Evolutionary conservation across 2,888 invertebrate genomes (phyloP).

Genomic region (Macrophya alboannulata): DNA sequence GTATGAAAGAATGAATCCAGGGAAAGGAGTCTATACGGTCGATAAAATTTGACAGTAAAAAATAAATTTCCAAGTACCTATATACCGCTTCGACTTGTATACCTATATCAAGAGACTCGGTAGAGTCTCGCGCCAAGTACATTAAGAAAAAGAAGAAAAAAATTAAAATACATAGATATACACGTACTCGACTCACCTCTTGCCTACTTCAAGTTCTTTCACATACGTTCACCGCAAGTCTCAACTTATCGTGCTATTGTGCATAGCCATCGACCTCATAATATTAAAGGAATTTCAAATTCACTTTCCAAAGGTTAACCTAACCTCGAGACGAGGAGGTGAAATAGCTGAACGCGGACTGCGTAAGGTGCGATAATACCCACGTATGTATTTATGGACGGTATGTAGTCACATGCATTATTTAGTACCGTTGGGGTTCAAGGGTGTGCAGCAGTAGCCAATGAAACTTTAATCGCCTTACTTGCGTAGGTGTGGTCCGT

Average conservation of each 20-base stretch:
- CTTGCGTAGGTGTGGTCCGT: neutral
- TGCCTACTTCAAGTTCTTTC: neutral
- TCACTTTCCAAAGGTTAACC: neutral
- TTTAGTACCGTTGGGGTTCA: slow-evolving; percentile 23
- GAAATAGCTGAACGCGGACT: neutral
- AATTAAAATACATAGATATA: too few species aligned
- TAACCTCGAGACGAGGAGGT: neutral
- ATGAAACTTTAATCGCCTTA: slow-evolving; percentile 39
- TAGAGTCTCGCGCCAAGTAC: too few species aligned
- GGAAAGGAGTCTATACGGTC: neutral
- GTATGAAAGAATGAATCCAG: too few species aligned
- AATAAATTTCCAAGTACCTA: neutral
- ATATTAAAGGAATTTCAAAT: neutral
- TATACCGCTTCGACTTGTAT: neutral
- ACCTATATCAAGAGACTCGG: too few species aligned
- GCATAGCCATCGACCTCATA: neutral
- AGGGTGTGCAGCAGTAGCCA: slow-evolving; percentile 16
- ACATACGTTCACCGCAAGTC: neutral
- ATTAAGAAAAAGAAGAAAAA: too few species aligned
- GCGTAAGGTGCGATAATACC: slow-evolving; percentile 29
- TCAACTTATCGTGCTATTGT: neutral
- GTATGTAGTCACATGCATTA: slow-evolving; percentile 24
- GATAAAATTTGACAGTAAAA: neutral
- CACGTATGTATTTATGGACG: neutral
- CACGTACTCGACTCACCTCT: neutral